Conservation (phyloP, 2,113 vertebrate genomes). For the Nanger granti region DNA sequence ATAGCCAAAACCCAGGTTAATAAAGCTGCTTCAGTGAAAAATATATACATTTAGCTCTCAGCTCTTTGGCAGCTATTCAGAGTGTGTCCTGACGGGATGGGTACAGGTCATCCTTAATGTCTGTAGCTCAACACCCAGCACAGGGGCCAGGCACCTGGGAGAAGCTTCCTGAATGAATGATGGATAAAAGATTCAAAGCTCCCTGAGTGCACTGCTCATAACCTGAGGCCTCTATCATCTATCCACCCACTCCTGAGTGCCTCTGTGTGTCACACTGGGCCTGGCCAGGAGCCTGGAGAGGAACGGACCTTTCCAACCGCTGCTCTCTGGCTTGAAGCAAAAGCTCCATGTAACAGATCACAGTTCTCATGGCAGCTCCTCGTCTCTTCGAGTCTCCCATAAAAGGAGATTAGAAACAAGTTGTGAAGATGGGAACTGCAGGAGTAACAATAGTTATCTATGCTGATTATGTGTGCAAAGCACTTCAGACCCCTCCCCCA, state of each 20-base stretch:
- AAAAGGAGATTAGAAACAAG: not conserved
- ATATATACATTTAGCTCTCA: not conserved
- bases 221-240: not conserved
- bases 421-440: not conserved
- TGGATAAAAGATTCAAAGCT: not conserved
- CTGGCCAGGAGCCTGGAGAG: not conserved
- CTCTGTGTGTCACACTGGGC: not conserved
- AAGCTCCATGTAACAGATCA: not conserved
- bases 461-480: not conserved
- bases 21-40: conserved; percentile 28
- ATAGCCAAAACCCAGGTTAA: conserved; percentile 41
- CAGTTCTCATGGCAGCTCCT: not conserved
- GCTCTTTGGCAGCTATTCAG: conserved; percentile 3
- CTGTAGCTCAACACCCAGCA: not conserved
- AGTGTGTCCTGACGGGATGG: not conserved
- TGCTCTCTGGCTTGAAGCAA: not conserved
- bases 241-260: not conserved
- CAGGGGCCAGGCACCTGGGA: not conserved
- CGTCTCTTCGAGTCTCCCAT: not conserved
- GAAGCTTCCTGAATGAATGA: not conserved
- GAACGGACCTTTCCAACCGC: not conserved
- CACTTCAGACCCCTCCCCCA: not conserved
- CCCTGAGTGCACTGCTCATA: not conserved
- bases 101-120: not conserved
- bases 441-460: not conserved